phyloP scores from a whole-genome alignment of 92 coral and sea anemone species.

The Epizoanthus rinbou region DNA sequence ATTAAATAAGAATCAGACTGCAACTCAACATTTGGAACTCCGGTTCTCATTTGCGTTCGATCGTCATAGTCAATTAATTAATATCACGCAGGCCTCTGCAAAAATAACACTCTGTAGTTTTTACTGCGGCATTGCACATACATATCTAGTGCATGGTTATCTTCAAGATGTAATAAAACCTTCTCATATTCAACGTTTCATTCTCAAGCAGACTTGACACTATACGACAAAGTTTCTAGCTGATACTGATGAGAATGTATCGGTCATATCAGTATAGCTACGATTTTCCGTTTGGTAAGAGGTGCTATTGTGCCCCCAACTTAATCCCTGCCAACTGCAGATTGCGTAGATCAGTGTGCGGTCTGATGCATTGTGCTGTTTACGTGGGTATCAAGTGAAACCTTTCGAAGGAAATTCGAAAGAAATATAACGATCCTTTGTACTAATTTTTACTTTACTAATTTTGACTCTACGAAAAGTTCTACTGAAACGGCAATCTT shows the following conservation, averaged over 20 bases:
- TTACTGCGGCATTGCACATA: too few species aligned
- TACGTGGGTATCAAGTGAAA: not conserved
- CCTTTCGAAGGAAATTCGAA: not conserved
- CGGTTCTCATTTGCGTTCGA: too few species aligned
- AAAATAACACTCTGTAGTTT: too few species aligned
- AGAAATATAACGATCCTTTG: not conserved
- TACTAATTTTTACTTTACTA: not conserved
- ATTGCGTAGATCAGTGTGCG: constrained; percentile 10
- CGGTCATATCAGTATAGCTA: not conserved
- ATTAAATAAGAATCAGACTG: too few species aligned
- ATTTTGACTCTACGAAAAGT: not conserved
- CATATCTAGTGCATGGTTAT: too few species aligned
- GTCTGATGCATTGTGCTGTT: not conserved
- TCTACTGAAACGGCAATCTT: not conserved
- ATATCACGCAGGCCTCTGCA: too few species aligned
- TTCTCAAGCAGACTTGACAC: not conserved
- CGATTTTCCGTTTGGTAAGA: constrained; percentile 28
- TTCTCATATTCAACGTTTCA: not conserved
- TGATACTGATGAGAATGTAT: not conserved
- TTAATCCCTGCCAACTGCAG: constrained; percentile 1
- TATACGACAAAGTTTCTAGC: constrained; percentile 14
- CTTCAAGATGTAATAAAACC: too few species aligned
- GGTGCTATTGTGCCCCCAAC: not conserved
- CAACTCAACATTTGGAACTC: too few species aligned
- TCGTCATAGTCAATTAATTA: too few species aligned